Conservation (phyloP, 1,140 invertebrate genomes). For the Pseudomyrmex gracilis region DNA sequence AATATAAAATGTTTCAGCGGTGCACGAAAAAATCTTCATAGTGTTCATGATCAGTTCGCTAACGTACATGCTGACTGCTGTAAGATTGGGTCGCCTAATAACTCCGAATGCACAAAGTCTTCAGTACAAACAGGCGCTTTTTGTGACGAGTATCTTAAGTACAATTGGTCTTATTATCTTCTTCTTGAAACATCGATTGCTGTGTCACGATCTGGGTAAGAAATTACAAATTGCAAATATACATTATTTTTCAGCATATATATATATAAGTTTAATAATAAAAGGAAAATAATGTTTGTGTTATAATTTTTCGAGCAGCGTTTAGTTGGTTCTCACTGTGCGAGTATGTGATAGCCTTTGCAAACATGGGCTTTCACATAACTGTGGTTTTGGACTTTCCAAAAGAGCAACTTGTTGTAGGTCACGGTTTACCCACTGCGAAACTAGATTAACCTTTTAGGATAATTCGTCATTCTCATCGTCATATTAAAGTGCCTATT, state of each 20-base stretch:
- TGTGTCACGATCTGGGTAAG: constrained; percentile 95
- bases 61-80: constrained; percentile 92
- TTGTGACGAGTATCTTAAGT: constrained; percentile 90
- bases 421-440: constrained; percentile 84
- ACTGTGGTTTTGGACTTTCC: constrained; percentile 95
- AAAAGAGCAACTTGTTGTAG: constrained; percentile 91
- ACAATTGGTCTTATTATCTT: constrained; percentile 93
- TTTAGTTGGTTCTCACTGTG: constrained; percentile 97
- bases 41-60: constrained; percentile 95
- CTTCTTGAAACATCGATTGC: constrained; percentile 94
- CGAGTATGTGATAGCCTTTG: constrained; percentile 95
- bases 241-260: background rate
- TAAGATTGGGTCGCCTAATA: constrained; percentile 85
- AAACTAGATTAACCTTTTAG: constrained; percentile 81
- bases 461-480: constrained; percentile 74
- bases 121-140: constrained; percentile 90
- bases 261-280: constrained; percentile 21
- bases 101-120: constrained; percentile 87
- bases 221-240: constrained; percentile 56
- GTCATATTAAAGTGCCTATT: constrained; percentile 82
- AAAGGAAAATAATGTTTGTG: constrained; percentile 33
- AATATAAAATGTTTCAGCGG: constrained; percentile 88
- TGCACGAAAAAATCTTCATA: constrained; percentile 97
- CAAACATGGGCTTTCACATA: constrained; percentile 96
- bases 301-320: constrained; percentile 87